A percentile compares a stretch with the other conserved stretches of the same genome.
Conservation (phyloP, 2,888 invertebrate genomes). For the Tenthredo distinguenda region DNA sequence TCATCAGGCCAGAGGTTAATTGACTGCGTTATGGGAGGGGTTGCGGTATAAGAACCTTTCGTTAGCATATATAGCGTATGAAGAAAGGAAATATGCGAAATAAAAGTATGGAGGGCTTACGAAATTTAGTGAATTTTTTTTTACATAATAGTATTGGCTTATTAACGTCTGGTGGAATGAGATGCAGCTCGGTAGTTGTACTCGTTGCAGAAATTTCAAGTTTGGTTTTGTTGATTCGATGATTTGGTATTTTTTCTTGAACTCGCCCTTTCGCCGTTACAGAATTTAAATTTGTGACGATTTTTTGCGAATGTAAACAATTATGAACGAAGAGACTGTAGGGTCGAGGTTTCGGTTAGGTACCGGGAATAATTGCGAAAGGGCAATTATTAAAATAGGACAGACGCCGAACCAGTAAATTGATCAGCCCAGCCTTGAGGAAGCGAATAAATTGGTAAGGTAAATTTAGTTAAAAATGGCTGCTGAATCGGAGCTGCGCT, state of each 20-base stretch:
- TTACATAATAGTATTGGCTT: background rate
- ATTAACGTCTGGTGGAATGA: background rate
- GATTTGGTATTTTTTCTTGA: background rate
- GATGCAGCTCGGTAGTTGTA: background rate
- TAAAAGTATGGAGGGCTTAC: background rate
- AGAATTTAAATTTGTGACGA: background rate
- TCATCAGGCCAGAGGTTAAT: conserved; percentile 12
- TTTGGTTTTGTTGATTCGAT: background rate
- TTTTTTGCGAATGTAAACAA: background rate
- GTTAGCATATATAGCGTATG: background rate
- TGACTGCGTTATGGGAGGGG: background rate
- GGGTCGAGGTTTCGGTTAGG: conserved; percentile 21
- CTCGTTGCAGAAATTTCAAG: background rate
- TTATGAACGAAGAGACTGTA: background rate
- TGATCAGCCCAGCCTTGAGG: conserved; percentile 38
- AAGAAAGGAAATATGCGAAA: background rate
- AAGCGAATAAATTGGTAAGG: conserved; percentile 45
- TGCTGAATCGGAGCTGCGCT: conserved; percentile 19
- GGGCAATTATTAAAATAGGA: conserved; percentile 36
- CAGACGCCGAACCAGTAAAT: conserved; percentile 34
- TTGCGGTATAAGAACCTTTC: background rate
- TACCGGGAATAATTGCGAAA: conserved; percentile 23
- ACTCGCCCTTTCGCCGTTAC: background rate
- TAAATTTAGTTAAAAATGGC: conserved; percentile 49
- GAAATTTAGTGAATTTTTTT: background rate